Evolutionary conservation across 2,888 invertebrate genomes (phyloP).

Genomic region (Dexiosoma caninum): DNA sequence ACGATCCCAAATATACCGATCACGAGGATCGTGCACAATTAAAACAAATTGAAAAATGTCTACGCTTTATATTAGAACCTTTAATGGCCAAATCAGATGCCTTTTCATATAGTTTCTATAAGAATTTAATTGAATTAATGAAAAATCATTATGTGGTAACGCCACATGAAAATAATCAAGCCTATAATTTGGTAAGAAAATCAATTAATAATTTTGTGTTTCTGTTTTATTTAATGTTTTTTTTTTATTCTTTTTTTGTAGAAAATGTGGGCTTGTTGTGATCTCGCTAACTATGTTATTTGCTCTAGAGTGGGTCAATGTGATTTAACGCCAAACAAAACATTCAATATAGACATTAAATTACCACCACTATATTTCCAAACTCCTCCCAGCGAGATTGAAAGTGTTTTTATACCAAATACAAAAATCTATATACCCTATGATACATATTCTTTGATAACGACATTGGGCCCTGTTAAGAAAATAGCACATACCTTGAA

Average conservation of each 20-base stretch:
- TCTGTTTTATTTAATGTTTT: background rate
- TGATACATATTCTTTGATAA: constrained; percentile 78
- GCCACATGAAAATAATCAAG: constrained; percentile 88
- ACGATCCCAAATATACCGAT: constrained; percentile 89
- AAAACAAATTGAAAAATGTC: constrained; percentile 88
- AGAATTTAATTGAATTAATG: constrained; percentile 94
- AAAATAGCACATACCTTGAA: constrained; percentile 55
- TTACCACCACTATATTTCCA: constrained; percentile 95
- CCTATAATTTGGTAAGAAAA: constrained; percentile 86
- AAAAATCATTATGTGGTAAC: constrained; percentile 93
- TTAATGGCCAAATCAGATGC: constrained; percentile 94
- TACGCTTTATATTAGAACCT: constrained; percentile 97
- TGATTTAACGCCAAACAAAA: constrained; percentile 84
- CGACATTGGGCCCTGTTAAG: constrained; percentile 63
- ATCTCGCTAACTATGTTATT: constrained; percentile 94
- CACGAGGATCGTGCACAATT: constrained; percentile 87
- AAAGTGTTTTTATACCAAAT: constrained; percentile 82
- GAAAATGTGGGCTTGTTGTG: constrained; percentile 98
- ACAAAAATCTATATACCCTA: constrained; percentile 89
- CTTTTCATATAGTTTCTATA: constrained; percentile 96
- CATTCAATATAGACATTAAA: constrained; percentile 90
- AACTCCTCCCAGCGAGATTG: constrained; percentile 81
- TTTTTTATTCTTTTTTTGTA: background rate
- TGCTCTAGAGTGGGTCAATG: constrained; percentile 91
- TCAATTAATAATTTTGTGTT: background rate